These are phyloP conservation scores for Zaprionus africanus DNA, from an alignment of 1,140 invertebrate species.

Conservation along the genomic window DNA sequence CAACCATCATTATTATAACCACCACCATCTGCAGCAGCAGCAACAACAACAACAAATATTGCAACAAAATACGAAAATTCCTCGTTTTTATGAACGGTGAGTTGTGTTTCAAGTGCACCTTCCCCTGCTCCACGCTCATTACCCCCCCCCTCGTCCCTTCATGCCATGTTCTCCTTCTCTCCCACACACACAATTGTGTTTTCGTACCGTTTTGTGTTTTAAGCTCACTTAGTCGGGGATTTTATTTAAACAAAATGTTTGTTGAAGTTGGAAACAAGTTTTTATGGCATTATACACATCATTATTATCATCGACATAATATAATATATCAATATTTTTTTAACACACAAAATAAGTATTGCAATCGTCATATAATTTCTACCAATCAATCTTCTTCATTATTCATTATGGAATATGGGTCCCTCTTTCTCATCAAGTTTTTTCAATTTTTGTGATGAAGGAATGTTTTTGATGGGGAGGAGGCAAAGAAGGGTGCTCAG, in stretches of 20 bases:
- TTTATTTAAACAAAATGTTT: neutral
- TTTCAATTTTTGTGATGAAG: too few relatives aligned
- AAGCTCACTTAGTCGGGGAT: neutral
- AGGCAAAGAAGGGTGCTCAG: too few relatives aligned
- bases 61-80: constrained; percentile 44
- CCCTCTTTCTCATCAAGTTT: too few relatives aligned
- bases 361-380: too few relatives aligned
- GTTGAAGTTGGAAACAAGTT: neutral
- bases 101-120: constrained; percentile 19
- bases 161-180: neutral
- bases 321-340: too few relatives aligned
- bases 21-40: constrained; percentile 12
- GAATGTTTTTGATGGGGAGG: too few relatives aligned
- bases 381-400: too few relatives aligned
- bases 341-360: too few relatives aligned
- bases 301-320: too few relatives aligned
- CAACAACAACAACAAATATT: constrained; percentile 18
- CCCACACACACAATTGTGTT: neutral
- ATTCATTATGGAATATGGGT: too few relatives aligned
- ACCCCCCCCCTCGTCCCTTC: neutral
- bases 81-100: constrained; percentile 53
- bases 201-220: neutral
- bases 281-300: neutral
- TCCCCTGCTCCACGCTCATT: neutral
- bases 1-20: constrained; percentile 36